phyloP scores from a whole-genome alignment of 2,113 vertebrate species.

The Crypturellus undulatus region DNA sequence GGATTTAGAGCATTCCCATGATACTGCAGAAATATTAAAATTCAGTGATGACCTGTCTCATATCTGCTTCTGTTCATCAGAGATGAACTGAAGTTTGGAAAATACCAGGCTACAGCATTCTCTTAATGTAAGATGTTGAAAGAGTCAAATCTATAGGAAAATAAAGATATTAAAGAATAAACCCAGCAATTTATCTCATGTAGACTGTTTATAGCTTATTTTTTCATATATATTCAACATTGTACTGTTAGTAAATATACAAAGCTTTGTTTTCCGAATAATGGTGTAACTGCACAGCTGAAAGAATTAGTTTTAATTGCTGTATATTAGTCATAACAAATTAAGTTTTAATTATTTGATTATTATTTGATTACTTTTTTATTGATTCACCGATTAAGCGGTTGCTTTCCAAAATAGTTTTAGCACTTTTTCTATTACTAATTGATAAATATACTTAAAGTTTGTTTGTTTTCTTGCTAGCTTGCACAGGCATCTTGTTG shows the following conservation, averaged over 20 bases:
- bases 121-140: neutral
- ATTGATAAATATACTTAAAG: neutral
- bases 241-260: neutral
- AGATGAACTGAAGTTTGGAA: neutral
- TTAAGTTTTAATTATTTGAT: neutral
- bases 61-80: neutral
- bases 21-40: neutral
- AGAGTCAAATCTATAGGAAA: neutral
- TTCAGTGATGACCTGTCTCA: neutral
- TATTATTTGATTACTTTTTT: neutral
- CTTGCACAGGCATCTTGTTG: conserved; percentile 92
- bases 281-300: neutral
- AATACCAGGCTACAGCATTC: neutral
- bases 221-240: neutral
- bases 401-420: neutral
- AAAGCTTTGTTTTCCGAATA: neutral
- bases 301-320: neutral
- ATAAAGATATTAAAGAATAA: neutral
- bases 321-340: neutral
- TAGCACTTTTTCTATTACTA: neutral
- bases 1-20: neutral
- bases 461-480: conserved; percentile 67
- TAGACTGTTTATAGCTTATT: neutral
- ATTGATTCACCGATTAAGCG: neutral
- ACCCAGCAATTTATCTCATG: neutral